Evolutionary conservation across 2,888 invertebrate genomes (phyloP).

Genomic region (Linyphia triangularis): DNA sequence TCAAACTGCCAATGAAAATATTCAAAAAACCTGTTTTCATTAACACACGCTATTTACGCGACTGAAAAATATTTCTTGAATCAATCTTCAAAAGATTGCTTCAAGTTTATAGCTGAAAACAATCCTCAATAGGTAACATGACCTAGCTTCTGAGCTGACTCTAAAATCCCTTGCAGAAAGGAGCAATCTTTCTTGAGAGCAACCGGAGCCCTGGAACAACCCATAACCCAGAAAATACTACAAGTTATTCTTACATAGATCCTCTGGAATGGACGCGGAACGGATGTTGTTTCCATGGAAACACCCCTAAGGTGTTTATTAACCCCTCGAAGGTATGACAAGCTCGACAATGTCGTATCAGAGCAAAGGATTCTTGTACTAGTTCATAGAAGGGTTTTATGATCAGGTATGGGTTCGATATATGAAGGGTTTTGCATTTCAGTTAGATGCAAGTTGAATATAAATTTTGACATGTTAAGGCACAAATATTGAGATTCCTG

Average conservation of each 20-base stretch:
- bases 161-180: neutral
- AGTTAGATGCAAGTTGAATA: neutral
- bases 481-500: neutral
- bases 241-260: neutral
- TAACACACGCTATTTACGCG: too few species aligned
- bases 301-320: constrained; percentile 35
- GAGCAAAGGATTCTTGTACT: neutral
- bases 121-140: too few species aligned
- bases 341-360: neutral
- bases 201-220: neutral
- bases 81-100: too few species aligned
- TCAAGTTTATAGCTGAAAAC: too few species aligned
- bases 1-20: too few species aligned
- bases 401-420: too few species aligned
- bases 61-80: too few species aligned
- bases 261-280: neutral
- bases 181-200: neutral
- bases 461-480: neutral
- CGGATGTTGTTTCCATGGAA: constrained; percentile 33
- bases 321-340: constrained; percentile 23
- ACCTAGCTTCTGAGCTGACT: too few species aligned
- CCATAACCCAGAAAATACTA: neutral
- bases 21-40: too few species aligned
- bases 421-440: neutral
- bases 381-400: neutral